These are phyloP conservation scores for Cheilinus undulatus DNA, from an alignment of 2,113 vertebrate species.

Conservation along the genomic window DNA sequence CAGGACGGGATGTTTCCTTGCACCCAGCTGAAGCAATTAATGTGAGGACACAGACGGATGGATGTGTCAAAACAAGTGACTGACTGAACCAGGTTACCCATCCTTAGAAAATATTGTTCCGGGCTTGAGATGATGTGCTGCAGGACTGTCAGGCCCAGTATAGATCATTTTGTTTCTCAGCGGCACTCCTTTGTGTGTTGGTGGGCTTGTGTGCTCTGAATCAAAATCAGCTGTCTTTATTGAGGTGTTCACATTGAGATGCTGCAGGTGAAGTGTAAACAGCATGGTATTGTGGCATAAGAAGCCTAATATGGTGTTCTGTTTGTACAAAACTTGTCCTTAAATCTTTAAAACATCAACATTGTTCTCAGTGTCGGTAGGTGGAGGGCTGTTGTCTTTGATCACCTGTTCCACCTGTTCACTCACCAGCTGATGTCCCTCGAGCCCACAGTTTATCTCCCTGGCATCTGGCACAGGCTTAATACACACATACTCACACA, in stretches of 20 bases:
- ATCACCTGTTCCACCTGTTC: slow-evolving; percentile 43
- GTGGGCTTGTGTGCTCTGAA: neutral
- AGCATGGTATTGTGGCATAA: neutral
- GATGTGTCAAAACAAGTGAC: slow-evolving; percentile 37
- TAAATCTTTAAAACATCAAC: slow-evolving; percentile 20
- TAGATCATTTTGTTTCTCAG: neutral
- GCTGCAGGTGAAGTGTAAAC: neutral
- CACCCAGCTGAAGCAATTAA: slow-evolving; percentile 42
- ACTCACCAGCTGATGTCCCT: slow-evolving; percentile 27
- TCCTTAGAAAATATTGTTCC: slow-evolving; percentile 16
- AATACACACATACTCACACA: slow-evolving; percentile 21
- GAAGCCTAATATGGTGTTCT: neutral
- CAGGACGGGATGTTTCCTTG: slow-evolving; percentile 28
- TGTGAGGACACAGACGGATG: slow-evolving; percentile 47
- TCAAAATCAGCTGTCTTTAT: neutral
- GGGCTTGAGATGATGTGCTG: neutral
- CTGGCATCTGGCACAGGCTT: slow-evolving; percentile 48
- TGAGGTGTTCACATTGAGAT: neutral
- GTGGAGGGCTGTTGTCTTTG: slow-evolving; percentile 4
- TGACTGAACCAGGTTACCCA: slow-evolving; percentile 52
- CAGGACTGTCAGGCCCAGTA: neutral
- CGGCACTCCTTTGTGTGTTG: neutral
- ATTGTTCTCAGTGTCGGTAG: neutral
- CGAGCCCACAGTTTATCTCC: slow-evolving; percentile 25
- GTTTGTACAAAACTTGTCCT: neutral